These are phyloP conservation scores for Betta splendens DNA, from an alignment of 2,797 vertebrate species.

Conservation along the genomic window DNA sequence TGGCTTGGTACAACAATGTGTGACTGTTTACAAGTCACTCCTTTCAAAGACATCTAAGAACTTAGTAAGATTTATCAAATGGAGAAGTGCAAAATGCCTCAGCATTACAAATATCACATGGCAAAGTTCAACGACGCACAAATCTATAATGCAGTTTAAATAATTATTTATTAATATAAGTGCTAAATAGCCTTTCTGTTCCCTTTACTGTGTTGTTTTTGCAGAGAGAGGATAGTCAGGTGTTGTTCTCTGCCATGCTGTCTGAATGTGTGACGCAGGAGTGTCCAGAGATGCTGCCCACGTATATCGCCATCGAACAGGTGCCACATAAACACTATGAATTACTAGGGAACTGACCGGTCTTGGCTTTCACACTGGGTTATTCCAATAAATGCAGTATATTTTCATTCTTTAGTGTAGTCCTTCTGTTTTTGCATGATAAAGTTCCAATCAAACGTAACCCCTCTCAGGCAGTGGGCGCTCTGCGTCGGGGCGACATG, in stretches of 20 bases:
- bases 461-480: slow-evolving; percentile 84
- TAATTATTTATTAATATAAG: too few relatives aligned
- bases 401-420: too few relatives aligned
- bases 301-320: slow-evolving; percentile 96
- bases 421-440: too few relatives aligned
- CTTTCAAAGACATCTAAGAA: not conserved
- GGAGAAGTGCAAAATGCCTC: not conserved
- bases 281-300: slow-evolving; percentile 97
- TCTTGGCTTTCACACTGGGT: too few relatives aligned
- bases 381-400: too few relatives aligned
- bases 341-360: too few relatives aligned
- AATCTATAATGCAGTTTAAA: too few relatives aligned
- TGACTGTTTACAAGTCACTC: too few relatives aligned
- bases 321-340: slow-evolving; percentile 71
- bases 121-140: not conserved
- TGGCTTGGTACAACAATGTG: too few relatives aligned
- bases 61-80: too few relatives aligned
- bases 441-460: too few relatives aligned
- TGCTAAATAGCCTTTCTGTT: not conserved
- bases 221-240: slow-evolving; percentile 87
- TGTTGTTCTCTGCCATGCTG: slow-evolving; percentile 93
- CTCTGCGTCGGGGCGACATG: slow-evolving; percentile 83
- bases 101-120: not conserved
- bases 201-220: slow-evolving; percentile 23
- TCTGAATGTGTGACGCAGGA: slow-evolving; percentile 97